Percentiles rank a stretch among this genome's conserved stretches.
Conservation (phyloP, 2,113 vertebrate genomes). For the Neolamprologus caudopunctatus region DNA sequence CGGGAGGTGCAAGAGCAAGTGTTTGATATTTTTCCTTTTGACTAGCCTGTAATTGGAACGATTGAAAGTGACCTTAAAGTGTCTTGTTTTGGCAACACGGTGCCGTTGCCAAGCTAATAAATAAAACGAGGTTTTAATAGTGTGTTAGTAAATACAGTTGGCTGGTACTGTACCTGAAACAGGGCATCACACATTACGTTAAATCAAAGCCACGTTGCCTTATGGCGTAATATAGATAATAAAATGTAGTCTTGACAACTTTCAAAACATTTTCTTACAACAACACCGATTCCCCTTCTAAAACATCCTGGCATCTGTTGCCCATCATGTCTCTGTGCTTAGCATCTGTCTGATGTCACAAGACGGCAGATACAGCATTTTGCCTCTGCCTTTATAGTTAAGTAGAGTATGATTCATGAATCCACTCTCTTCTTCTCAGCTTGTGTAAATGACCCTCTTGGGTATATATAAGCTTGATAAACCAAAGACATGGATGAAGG, state of each 20-base stretch:
- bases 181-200: neutral
- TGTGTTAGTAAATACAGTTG: slow-evolving; percentile 1
- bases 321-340: slow-evolving; percentile 10
- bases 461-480: slow-evolving; percentile 55
- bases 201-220: neutral
- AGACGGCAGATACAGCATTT: slow-evolving; percentile 23
- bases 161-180: slow-evolving; percentile 3
- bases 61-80: slow-evolving; percentile 21
- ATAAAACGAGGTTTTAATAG: slow-evolving; percentile 2
- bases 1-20: slow-evolving; percentile 16
- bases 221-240: neutral
- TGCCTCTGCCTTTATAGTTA: slow-evolving; percentile 55
- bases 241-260: neutral
- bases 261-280: neutral
- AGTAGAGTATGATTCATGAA: slow-evolving; percentile 71
- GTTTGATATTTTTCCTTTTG: slow-evolving; percentile 11
- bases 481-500: slow-evolving; percentile 44
- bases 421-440: slow-evolving; percentile 44
- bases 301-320: slow-evolving; percentile 3
- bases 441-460: slow-evolving; percentile 68
- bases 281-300: neutral
- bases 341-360: slow-evolving; percentile 41
- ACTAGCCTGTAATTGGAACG: slow-evolving; percentile 14
- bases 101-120: slow-evolving; percentile 11
- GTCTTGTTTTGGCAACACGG: slow-evolving; percentile 34